Evolutionary conservation across 2,113 vertebrate species (phyloP).

Genomic region (Nipponia nippon): DNA sequence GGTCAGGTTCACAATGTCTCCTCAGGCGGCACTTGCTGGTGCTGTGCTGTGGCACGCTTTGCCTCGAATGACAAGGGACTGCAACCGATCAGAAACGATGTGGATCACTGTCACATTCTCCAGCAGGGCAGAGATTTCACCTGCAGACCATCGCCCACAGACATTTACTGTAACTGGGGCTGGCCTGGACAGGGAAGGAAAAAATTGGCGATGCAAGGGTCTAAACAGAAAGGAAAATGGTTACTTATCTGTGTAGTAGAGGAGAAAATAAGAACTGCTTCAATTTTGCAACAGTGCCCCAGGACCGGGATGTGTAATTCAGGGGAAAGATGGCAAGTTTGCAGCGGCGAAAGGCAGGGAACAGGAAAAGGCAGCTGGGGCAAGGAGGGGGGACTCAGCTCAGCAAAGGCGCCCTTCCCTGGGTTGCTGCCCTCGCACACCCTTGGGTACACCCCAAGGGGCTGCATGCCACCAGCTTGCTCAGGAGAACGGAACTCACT

Average conservation of each 20-base stretch:
- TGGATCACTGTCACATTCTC: not conserved
- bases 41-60: not conserved
- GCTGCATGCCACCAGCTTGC: not conserved
- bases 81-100: rapidly evolving
- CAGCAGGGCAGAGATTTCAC: not conserved
- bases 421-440: not conserved
- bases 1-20: not conserved
- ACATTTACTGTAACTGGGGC: not conserved
- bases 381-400: rapidly evolving
- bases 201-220: rapidly evolving
- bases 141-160: not conserved
- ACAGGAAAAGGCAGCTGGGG: not conserved
- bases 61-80: not conserved
- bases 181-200: not conserved
- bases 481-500: rapidly evolving
- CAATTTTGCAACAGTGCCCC: not conserved
- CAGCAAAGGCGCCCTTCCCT: rapidly evolving
- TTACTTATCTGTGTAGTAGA: not conserved
- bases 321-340: not conserved
- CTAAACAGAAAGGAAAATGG: not conserved
- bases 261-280: not conserved
- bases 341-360: not conserved
- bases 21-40: not conserved
- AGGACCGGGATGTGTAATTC: not conserved
- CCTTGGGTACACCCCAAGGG: rapidly evolving